A percentile compares a stretch with the other conserved stretches of the same genome.
Evolutionary conservation across 2,113 vertebrate species (phyloP).

Genomic region (Scomber scombrus): DNA sequence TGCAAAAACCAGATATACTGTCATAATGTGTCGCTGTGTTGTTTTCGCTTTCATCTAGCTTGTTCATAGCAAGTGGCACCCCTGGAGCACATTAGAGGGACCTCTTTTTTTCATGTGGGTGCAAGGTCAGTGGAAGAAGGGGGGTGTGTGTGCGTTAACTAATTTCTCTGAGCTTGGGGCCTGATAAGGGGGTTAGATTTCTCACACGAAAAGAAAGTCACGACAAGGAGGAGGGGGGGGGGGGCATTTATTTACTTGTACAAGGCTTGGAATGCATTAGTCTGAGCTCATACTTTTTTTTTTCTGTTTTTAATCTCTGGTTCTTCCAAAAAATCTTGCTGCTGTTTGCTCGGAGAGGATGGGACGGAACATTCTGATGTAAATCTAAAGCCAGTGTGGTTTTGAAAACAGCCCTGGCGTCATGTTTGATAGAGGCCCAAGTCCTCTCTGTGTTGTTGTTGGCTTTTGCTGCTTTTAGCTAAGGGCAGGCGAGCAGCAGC

Average conservation of each 20-base stretch:
- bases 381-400: slow-evolving; percentile 68
- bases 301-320: slow-evolving; percentile 7
- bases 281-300: slow-evolving; percentile 51
- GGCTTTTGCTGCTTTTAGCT: slow-evolving; percentile 43
- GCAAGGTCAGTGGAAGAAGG: not conserved
- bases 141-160: not conserved
- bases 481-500: not conserved
- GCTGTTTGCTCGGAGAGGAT: slow-evolving; percentile 51
- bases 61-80: slow-evolving; percentile 13
- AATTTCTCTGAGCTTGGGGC: not conserved
- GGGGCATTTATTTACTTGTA: slow-evolving; percentile 58
- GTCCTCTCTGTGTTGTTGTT: slow-evolving; percentile 65
- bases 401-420: slow-evolving; percentile 68
- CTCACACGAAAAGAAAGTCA: slow-evolving; percentile 40
- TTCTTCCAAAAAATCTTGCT: slow-evolving; percentile 43
- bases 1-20: slow-evolving; percentile 42
- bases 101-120: slow-evolving; percentile 11
- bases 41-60: not conserved
- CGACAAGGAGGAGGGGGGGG: not conserved
- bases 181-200: slow-evolving; percentile 33
- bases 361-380: slow-evolving; percentile 62
- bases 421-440: slow-evolving; percentile 72
- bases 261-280: slow-evolving; percentile 54
- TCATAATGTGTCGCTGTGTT: not conserved
- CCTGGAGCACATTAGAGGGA: slow-evolving; percentile 24